Percentiles rank a stretch among this genome's conserved stretches.
phyloP scores from a whole-genome alignment of 2,113 vertebrate species.

The Cyphomyrus plagiostoma region DNA sequence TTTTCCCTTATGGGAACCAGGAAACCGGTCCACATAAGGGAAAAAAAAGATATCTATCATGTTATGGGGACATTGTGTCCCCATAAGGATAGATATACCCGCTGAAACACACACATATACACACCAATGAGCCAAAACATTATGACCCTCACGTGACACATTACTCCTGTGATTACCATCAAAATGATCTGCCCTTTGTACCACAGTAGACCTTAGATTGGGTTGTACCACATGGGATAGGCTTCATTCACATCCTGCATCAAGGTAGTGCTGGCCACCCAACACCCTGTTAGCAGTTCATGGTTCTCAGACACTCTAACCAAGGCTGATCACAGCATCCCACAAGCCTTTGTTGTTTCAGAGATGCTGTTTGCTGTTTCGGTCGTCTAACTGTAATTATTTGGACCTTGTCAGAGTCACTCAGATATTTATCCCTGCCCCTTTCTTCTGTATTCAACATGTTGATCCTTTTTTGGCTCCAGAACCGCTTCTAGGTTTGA shows the following conservation, averaged over 20 bases:
- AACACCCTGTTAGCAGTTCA: not conserved
- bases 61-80: too few species aligned
- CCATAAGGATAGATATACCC: too few species aligned
- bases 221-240: not conserved
- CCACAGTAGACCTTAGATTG: not conserved
- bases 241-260: not conserved
- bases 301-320: not conserved
- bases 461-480: not conserved
- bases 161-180: not conserved
- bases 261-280: not conserved
- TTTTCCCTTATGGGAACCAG: too few species aligned
- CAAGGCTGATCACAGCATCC: not conserved
- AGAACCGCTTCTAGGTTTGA: not conserved
- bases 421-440: not conserved
- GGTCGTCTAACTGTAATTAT: not conserved
- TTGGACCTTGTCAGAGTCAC: not conserved
- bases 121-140: not conserved
- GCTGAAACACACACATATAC: too few species aligned
- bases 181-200: too few species aligned
- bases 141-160: not conserved
- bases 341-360: not conserved
- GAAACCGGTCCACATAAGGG: too few species aligned
- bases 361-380: not conserved
- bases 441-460: not conserved
- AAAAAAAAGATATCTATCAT: too few species aligned